phyloP scores from a whole-genome alignment of 1,140 invertebrate genomes.

The Chironomus tepperi region DNA sequence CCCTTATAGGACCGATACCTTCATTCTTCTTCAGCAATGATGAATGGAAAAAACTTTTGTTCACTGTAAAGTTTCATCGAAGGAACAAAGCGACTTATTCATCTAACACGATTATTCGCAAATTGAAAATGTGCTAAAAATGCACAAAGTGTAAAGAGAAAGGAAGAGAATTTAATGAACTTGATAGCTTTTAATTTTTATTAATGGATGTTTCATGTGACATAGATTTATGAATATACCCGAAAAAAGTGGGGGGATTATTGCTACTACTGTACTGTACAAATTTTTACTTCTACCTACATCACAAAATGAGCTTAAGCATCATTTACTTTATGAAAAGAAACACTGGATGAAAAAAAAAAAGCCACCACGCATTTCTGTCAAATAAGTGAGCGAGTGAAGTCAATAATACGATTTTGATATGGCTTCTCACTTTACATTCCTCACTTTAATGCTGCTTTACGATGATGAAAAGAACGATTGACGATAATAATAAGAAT shows the following conservation, averaged over 20 bases:
- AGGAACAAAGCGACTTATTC: no score
- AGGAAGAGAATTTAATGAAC: constrained; percentile 19
- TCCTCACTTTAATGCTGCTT: background rate
- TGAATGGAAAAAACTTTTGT: no score
- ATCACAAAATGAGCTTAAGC: background rate
- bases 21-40: no score
- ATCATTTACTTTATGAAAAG: background rate
- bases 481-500: background rate
- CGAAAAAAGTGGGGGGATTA: background rate
- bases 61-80: no score
- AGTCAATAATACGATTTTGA: background rate
- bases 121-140: no score
- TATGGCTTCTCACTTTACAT: background rate
- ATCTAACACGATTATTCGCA: no score
- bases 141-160: background rate
- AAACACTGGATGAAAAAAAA: background rate
- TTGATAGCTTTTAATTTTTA: constrained; percentile 24
- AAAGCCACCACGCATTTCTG: background rate
- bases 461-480: no score
- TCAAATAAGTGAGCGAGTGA: background rate
- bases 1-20: no score
- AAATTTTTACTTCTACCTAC: background rate
- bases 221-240: constrained; percentile 22
- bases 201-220: constrained; percentile 21
- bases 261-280: background rate